phyloP scores from a whole-genome alignment of 2,113 vertebrate species.

The Charina bottae region DNA sequence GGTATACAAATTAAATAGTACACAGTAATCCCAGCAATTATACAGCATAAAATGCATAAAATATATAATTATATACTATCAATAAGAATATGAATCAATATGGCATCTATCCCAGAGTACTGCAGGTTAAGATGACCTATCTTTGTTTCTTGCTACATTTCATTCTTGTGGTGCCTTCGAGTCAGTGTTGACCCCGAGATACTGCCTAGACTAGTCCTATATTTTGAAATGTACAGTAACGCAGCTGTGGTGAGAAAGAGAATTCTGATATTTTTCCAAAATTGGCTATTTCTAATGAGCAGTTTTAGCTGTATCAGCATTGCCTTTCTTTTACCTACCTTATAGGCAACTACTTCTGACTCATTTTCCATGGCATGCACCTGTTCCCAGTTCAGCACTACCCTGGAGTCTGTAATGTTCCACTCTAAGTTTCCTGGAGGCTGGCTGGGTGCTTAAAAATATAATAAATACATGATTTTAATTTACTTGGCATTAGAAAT shows the following conservation, averaged over 20 bases:
- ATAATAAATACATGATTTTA: slow-evolving; percentile 45
- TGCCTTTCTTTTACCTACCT: slow-evolving; percentile 74
- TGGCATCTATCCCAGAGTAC: neutral
- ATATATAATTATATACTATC: neutral
- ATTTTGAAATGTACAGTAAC: neutral
- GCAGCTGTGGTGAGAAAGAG: neutral
- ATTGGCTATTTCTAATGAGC: neutral
- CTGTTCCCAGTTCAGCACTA: slow-evolving; percentile 92
- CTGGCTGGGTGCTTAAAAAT: slow-evolving; percentile 85
- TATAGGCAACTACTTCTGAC: slow-evolving; percentile 92
- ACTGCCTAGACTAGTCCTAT: neutral
- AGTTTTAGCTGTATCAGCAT: neutral
- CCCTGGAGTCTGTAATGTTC: slow-evolving; percentile 88
- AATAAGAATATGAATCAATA: neutral
- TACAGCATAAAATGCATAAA: neutral
- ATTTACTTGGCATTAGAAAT: slow-evolving; percentile 40
- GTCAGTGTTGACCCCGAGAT: neutral
- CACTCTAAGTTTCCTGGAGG: slow-evolving; percentile 90
- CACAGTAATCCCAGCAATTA: neutral
- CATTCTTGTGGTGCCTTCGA: no score
- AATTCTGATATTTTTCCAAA: neutral
- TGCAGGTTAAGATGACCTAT: neutral
- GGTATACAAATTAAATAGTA: neutral
- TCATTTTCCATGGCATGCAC: slow-evolving; percentile 90
- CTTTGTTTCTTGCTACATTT: neutral